A percentile compares a stretch with the other conserved stretches of the same genome.
These are phyloP conservation scores for Oreotrochilus melanogaster DNA, from an alignment of 2,113 vertebrate genomes.

Conservation along the genomic window DNA sequence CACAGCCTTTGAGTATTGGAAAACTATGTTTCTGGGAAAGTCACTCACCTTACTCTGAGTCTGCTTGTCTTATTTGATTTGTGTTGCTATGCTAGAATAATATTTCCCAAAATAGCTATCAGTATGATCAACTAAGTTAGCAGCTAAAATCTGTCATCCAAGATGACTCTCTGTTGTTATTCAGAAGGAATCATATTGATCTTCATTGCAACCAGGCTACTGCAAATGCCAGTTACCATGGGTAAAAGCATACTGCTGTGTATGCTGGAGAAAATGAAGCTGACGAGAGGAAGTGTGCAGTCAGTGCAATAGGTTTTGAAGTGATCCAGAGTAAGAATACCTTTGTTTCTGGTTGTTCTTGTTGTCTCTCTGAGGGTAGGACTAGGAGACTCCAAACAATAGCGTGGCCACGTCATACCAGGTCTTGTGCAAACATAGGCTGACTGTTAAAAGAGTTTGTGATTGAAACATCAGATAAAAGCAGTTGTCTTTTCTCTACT, in stretches of 20 bases:
- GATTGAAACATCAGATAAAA: background rate
- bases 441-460: background rate
- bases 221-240: background rate
- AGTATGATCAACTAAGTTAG: conserved; percentile 26
- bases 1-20: conserved; percentile 15
- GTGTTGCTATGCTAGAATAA: conserved; percentile 28
- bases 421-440: fast-evolving
- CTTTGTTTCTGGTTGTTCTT: background rate
- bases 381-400: background rate
- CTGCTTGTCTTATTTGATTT: background rate
- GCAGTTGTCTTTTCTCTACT: background rate
- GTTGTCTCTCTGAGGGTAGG: background rate
- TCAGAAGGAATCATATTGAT: background rate
- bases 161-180: background rate
- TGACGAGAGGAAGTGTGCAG: background rate
- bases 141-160: background rate
- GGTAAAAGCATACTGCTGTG: background rate
- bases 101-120: conserved; percentile 29
- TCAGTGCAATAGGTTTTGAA: background rate
- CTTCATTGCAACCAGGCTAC: background rate
- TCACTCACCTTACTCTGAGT: conserved; percentile 17
- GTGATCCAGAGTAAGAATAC: background rate
- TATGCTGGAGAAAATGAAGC: background rate
- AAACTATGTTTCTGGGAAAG: conserved; percentile 22
- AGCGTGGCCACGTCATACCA: fast-evolving